These are phyloP conservation scores for Notodonta dromedarius DNA, from an alignment of 2,888 invertebrate genomes.

Conservation along the genomic window DNA sequence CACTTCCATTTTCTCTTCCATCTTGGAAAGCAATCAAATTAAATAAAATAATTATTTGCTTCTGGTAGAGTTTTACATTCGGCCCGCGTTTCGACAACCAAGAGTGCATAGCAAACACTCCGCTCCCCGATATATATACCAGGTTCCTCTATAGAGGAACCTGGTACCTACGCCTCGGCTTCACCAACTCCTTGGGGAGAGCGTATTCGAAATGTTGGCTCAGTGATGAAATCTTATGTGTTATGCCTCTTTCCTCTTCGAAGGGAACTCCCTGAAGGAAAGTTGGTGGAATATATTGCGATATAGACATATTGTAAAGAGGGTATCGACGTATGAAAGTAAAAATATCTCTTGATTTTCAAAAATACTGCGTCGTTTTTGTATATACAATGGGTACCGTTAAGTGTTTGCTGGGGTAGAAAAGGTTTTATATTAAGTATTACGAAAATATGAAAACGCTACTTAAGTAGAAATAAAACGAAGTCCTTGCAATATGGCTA, in stretches of 20 bases:
- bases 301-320: slow-evolving; percentile 3
- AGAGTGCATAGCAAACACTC: slow-evolving; percentile 46
- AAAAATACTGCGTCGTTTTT: too few species aligned
- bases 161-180: slow-evolving; percentile 21
- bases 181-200: slow-evolving; percentile 6
- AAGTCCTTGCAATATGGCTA: too few species aligned
- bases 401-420: too few species aligned
- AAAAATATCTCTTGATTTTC: not conserved
- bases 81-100: slow-evolving; percentile 23
- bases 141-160: too few species aligned
- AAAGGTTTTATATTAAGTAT: too few species aligned
- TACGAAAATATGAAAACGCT: too few species aligned
- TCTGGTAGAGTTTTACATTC: slow-evolving; percentile 27
- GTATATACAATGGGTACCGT: too few species aligned
- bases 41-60: slow-evolving; percentile 36
- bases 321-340: not conserved
- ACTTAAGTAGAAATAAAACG: too few species aligned
- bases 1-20: too few species aligned
- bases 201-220: slow-evolving; percentile 24
- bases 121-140: slow-evolving; percentile 30
- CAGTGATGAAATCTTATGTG: slow-evolving; percentile 16
- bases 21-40: slow-evolving; percentile 5
- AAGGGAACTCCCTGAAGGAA: not conserved
- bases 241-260: not conserved
- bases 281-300: slow-evolving; percentile 1